phyloP scores from a whole-genome alignment of 2,888 invertebrate genomes.

The Trichogramma dendrolimi region DNA sequence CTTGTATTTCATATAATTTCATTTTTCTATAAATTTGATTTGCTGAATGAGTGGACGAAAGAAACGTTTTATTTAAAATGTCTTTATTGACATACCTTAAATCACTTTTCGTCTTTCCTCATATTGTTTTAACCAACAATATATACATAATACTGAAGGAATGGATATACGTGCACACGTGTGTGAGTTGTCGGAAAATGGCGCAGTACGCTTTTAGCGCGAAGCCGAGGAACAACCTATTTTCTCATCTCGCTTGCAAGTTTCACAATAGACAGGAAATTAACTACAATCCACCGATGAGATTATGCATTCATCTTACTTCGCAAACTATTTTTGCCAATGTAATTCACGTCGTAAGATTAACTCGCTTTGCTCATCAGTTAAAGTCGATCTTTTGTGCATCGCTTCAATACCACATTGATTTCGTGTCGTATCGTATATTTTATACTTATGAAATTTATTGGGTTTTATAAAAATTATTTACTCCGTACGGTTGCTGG shows the following conservation, averaged over 20 bases:
- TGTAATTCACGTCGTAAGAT: too few relatives aligned
- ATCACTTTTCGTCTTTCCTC: constrained; percentile 42
- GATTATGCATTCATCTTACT: too few relatives aligned
- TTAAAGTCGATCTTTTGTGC: too few relatives aligned
- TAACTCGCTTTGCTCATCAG: too few relatives aligned
- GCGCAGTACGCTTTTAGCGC: constrained; percentile 11
- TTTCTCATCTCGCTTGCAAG: not conserved
- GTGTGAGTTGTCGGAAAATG: not conserved
- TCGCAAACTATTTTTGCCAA: too few relatives aligned
- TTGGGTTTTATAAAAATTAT: too few relatives aligned
- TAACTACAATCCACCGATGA: constrained; percentile 3
- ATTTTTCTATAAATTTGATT: too few relatives aligned
- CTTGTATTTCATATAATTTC: too few relatives aligned
- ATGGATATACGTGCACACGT: constrained; percentile 11
- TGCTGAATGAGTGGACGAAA: not conserved
- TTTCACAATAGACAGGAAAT: constrained; percentile 21
- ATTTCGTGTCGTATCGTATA: too few relatives aligned
- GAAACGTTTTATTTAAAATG: constrained; percentile 33
- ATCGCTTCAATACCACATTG: too few relatives aligned
- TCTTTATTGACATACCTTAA: constrained; percentile 39
- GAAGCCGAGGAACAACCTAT: constrained; percentile 14
- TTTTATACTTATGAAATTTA: too few relatives aligned
- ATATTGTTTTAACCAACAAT: constrained; percentile 38
- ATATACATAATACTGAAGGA: constrained; percentile 29
- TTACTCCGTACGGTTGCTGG: too few relatives aligned